Evolutionary conservation across 2,888 invertebrate genomes (phyloP).

Genomic region (Dysmachus trigonus): DNA sequence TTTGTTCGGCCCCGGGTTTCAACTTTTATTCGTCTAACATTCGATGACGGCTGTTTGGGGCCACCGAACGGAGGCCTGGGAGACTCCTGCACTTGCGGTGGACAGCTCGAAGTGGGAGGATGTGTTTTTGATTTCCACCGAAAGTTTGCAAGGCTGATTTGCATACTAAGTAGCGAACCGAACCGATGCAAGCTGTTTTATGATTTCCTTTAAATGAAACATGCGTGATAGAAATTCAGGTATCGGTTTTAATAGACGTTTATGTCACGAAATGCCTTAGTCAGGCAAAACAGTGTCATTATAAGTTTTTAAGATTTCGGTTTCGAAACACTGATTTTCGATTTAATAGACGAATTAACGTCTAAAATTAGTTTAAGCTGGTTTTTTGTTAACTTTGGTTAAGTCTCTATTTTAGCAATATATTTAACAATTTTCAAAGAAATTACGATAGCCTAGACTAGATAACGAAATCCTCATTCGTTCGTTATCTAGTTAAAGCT

Average conservation of each 20-base stretch:
- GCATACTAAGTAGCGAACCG: constrained; percentile 4
- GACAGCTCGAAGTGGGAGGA: background rate
- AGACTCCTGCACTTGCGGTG: background rate
- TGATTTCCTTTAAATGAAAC: background rate
- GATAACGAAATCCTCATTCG: too few species aligned
- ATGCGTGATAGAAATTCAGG: background rate
- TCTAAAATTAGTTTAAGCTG: too few species aligned
- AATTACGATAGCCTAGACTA: too few species aligned
- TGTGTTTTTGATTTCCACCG: constrained; percentile 8
- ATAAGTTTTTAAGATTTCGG: too few species aligned
- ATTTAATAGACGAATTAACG: too few species aligned
- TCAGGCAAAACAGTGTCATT: too few species aligned
- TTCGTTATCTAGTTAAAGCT: too few species aligned
- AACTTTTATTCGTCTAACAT: constrained; percentile 12
- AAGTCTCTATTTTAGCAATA: too few species aligned
- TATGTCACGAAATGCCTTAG: too few species aligned
- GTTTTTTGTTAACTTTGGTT: too few species aligned
- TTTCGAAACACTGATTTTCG: too few species aligned
- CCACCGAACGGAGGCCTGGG: background rate
- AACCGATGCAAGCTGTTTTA: background rate
- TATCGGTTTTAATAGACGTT: background rate
- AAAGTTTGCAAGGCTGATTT: background rate
- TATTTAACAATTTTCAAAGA: too few species aligned
- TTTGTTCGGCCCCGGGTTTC: background rate
- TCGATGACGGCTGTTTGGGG: constrained; percentile 16